Base-by-base conservation (phyloP, 2,888 invertebrate genomes). In the Nectonema munidae region DNA sequence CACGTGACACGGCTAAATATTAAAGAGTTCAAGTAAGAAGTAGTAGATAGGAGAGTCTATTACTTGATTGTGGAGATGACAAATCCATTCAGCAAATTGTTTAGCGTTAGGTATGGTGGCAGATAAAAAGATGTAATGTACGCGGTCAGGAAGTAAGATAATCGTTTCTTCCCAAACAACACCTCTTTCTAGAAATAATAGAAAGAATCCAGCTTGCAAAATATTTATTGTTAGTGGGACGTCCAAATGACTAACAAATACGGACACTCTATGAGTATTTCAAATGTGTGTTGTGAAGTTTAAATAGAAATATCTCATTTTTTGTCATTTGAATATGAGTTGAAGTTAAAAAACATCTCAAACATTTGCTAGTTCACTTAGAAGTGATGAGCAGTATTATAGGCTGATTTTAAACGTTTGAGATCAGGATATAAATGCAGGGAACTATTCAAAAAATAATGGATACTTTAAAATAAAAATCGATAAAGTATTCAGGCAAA, bases 101-200 rank as follows among this genome's bases (percentile, higher is more conserved):
- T 77, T 64, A 2, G 95, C 95, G 58, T 99, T 99, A 2, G 95
- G 95, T 47, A 99, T 95, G 0, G 95, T 99, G 9, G 95, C 95
- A 1, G 95, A 99, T 1, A 99, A 63, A 54, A 99, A 99, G 3
- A 99, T 95, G 54, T 81, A 86, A 53, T 81, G 81, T 0, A 95
- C 86, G 51, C 79, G 83, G 53, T 89, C 81, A 0, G 86, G 89
- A 28, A 99, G 58, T 21, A 99, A 62, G 49, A 99, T 99, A 21
- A 99, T 64, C 0, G 89, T 86, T 61, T 99, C 95, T 62, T 86
- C 83, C 95, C 95, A 99, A 2, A 99, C 89, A 5, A 95, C 89
- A 37, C 95, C 95, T 50, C 95, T 65, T 54, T 95, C 89, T 58
- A 47, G 32, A 48, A 44, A 38, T 15, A 14, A 35, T 21, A 41